Evolutionary conservation across 2,888 invertebrate genomes (phyloP).

Genomic region (Hololepta plana): DNA sequence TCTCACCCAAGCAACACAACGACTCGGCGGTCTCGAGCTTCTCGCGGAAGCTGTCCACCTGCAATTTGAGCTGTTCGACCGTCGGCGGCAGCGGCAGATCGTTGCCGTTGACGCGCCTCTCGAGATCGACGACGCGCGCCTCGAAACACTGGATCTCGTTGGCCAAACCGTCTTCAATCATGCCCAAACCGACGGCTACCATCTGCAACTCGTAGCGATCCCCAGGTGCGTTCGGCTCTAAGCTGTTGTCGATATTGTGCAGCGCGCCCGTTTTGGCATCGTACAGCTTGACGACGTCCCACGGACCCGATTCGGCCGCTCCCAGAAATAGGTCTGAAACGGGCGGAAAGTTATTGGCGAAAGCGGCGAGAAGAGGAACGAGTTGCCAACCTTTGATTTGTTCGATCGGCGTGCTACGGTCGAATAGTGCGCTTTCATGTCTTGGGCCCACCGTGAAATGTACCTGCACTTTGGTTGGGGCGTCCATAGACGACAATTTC

Average conservation of each 20-base stretch:
- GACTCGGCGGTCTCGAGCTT: constrained; percentile 42
- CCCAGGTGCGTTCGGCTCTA: constrained; percentile 36
- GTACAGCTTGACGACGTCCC: constrained; percentile 45
- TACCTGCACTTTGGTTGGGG: constrained; percentile 28
- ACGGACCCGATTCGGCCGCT: constrained; percentile 46
- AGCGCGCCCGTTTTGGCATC: constrained; percentile 40
- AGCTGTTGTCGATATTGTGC: constrained; percentile 39
- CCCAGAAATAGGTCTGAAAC: constrained; percentile 44
- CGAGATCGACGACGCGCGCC: constrained; percentile 35
- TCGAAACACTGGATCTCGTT: constrained; percentile 36
- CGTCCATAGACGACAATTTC: too few relatives aligned
- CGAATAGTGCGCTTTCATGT: constrained; percentile 27
- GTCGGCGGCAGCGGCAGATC: constrained; percentile 33
- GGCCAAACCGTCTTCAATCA: constrained; percentile 25
- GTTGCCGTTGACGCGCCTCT: constrained; percentile 33
- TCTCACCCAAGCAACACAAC: constrained; percentile 43
- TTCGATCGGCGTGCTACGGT: constrained; percentile 23
- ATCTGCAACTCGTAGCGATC: constrained; percentile 12
- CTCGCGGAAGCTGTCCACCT: constrained; percentile 37
- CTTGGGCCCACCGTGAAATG: constrained; percentile 28
- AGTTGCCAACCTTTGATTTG: constrained; percentile 24
- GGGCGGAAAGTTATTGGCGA: constrained; percentile 9
- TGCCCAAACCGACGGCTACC: constrained; percentile 24
- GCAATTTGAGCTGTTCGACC: constrained; percentile 35
- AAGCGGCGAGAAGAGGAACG: neutral